Percentiles rank a stretch among this genome's conserved stretches.
phyloP scores from a whole-genome alignment of 2,888 invertebrate genomes.

The Melitaea athalia region DNA sequence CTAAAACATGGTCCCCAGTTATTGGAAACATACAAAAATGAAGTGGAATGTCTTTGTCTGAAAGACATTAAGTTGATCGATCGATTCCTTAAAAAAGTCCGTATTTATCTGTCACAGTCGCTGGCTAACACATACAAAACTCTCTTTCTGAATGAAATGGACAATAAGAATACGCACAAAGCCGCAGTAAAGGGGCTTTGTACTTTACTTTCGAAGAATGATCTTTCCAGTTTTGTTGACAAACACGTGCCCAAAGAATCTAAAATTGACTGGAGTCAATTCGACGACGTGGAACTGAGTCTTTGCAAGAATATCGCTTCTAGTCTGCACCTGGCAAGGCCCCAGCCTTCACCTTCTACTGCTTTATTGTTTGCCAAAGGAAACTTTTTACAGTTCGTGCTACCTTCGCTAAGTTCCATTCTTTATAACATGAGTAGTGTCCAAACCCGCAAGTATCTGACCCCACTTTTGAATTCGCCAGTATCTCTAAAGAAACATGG shows the following conservation, averaged over 20 bases:
- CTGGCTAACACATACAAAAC: constrained; percentile 52
- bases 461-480: constrained; percentile 52
- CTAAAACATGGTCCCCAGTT: constrained; percentile 62
- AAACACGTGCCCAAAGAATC: constrained; percentile 53
- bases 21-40: constrained; percentile 46
- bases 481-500: constrained; percentile 69
- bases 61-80: constrained; percentile 49
- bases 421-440: constrained; percentile 52
- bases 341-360: constrained; percentile 51
- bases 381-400: constrained; percentile 62
- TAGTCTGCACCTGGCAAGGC: constrained; percentile 58
- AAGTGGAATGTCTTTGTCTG: constrained; percentile 47
- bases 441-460: constrained; percentile 48
- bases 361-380: constrained; percentile 62
- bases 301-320: constrained; percentile 61
- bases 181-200: constrained; percentile 52
- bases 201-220: constrained; percentile 49
- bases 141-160: constrained; percentile 47
- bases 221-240: constrained; percentile 49
- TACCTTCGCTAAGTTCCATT: constrained; percentile 60
- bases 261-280: constrained; percentile 59
- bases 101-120: constrained; percentile 60
- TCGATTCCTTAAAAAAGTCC: constrained; percentile 54
- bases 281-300: constrained; percentile 50
- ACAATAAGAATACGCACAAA: constrained; percentile 49